These are phyloP conservation scores for Zosterops hypoxanthus DNA, from an alignment of 2,113 vertebrate genomes.

Conservation along the genomic window DNA sequence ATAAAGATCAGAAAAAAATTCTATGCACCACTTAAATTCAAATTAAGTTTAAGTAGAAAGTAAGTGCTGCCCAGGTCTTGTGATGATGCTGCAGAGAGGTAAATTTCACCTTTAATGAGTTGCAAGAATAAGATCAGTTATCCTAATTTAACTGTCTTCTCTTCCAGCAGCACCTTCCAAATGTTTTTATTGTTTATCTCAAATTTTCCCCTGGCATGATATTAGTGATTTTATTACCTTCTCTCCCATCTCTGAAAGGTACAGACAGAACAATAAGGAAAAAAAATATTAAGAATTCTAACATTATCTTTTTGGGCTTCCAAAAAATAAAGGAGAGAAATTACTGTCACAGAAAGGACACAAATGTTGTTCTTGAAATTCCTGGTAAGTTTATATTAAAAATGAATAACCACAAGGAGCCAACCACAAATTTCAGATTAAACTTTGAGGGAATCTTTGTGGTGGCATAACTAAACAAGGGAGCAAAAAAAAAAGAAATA, in stretches of 20 bases:
- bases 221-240: background rate
- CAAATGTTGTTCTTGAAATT: background rate
- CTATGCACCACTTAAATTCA: background rate
- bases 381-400: background rate
- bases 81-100: background rate
- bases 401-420: background rate
- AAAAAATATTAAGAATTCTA: background rate
- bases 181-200: background rate
- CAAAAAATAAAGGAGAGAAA: background rate
- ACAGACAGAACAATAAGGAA: background rate
- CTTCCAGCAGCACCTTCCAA: background rate
- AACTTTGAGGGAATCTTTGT: background rate
- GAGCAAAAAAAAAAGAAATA: background rate
- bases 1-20: slow-evolving; percentile 9
- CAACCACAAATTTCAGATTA: background rate
- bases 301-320: background rate
- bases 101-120: background rate
- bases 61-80: slow-evolving; percentile 15
- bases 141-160: slow-evolving; percentile 1
- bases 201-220: background rate
- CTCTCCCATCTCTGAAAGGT: background rate
- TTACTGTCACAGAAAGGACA: background rate
- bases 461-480: background rate
- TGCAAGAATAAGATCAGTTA: slow-evolving; percentile 36
- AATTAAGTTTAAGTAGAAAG: slow-evolving; percentile 32